Percentiles rank a stretch among this genome's conserved stretches.
phyloP scores from a whole-genome alignment of 2,113 vertebrate species.

The Psittacula cyanocephala region DNA sequence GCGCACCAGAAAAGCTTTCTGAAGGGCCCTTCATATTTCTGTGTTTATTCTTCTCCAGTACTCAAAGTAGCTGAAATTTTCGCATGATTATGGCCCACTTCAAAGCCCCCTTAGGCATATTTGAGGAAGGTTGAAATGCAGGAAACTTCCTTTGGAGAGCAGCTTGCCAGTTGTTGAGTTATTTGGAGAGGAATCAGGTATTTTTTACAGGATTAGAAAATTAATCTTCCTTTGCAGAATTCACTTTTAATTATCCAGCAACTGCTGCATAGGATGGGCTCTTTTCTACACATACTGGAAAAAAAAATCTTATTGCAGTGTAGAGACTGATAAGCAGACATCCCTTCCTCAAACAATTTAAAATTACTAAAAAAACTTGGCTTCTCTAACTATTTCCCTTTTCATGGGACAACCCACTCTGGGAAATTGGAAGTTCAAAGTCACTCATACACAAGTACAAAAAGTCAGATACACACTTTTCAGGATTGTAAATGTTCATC shows the following conservation, averaged over 20 bases:
- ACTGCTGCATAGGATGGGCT: neutral
- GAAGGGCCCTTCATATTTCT: neutral
- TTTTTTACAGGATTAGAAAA: slow-evolving; percentile 50
- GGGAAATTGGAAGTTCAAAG: slow-evolving; percentile 31
- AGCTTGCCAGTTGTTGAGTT: neutral
- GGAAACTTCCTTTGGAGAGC: slow-evolving; percentile 4
- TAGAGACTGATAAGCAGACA: slow-evolving; percentile 38
- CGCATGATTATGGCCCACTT: slow-evolving; percentile 10
- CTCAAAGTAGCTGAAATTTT: slow-evolving; percentile 21
- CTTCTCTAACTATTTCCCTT: neutral
- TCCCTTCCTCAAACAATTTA: neutral
- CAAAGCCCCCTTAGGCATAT: slow-evolving; percentile 9
- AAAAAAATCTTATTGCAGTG: neutral
- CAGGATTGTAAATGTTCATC: slow-evolving; percentile 93
- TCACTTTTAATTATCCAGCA: slow-evolving; percentile 25
- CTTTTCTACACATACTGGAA: neutral
- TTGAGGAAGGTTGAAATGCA: slow-evolving; percentile 9
- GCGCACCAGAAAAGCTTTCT: neutral
- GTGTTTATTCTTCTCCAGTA: slow-evolving; percentile 12
- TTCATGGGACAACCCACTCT: neutral
- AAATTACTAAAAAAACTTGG: neutral
- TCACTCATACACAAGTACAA: neutral
- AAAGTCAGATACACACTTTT: slow-evolving; percentile 85
- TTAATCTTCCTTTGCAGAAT: slow-evolving; percentile 46
- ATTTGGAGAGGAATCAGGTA: slow-evolving; percentile 9